These are phyloP conservation scores for Scomber colias DNA, from an alignment of 2,113 vertebrate genomes.

Conservation along the genomic window DNA sequence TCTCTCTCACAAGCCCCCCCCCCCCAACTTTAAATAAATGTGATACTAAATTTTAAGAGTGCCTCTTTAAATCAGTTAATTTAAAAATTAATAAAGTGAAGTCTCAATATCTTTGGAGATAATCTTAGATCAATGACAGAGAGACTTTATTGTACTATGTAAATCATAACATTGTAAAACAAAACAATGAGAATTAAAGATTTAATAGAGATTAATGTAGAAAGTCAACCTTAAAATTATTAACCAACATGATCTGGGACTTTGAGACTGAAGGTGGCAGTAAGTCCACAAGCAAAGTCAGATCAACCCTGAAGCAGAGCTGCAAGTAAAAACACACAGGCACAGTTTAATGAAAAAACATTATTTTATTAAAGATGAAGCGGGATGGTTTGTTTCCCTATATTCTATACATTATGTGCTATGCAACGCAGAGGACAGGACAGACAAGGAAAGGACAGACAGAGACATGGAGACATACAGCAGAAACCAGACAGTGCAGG, in stretches of 20 bases:
- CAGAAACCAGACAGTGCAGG: background rate
- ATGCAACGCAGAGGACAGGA: constrained; percentile 49
- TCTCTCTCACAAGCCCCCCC: too few relatives aligned
- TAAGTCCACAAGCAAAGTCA: background rate
- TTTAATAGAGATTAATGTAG: too few relatives aligned
- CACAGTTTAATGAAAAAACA: constrained; percentile 22
- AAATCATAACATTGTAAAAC: too few relatives aligned
- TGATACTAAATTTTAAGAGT: too few relatives aligned
- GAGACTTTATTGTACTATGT: too few relatives aligned
- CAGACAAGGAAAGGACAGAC: background rate
- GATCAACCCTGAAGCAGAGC: background rate
- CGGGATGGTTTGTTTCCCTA: constrained; percentile 39
- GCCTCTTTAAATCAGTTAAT: too few relatives aligned
- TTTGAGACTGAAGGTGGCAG: constrained; percentile 37
- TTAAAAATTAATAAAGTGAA: too few relatives aligned
- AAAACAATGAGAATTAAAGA: too few relatives aligned
- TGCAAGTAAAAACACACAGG: background rate
- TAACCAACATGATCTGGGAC: background rate
- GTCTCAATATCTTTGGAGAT: too few relatives aligned
- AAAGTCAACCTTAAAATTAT: background rate
- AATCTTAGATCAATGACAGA: too few relatives aligned
- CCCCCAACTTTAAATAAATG: too few relatives aligned
- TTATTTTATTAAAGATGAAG: constrained; percentile 73
- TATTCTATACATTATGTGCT: constrained; percentile 60
- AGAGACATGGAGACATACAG: too few relatives aligned